Percentiles rank a stretch among this genome's conserved stretches.
phyloP scores from a whole-genome alignment of 2,888 invertebrate genomes.

The Microchrysa polita region DNA sequence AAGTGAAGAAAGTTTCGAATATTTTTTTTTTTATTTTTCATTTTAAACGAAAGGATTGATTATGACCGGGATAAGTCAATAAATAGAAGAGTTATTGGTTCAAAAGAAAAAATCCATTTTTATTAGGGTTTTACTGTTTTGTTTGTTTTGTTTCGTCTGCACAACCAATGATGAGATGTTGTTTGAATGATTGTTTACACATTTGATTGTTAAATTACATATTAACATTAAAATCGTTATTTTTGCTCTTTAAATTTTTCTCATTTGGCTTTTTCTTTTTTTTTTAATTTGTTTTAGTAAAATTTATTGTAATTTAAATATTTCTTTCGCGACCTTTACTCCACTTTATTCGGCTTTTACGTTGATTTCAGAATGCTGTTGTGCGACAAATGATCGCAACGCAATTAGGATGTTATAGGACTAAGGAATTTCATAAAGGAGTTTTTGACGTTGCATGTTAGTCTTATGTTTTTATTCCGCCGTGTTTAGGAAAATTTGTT shows the following conservation, averaged over 20 bases:
- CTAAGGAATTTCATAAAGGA: too few relatives aligned
- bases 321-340: neutral
- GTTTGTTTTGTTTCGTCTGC: conserved; percentile 19
- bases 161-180: conserved; percentile 45
- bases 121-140: neutral
- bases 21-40: too few relatives aligned
- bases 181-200: conserved; percentile 54
- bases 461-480: too few relatives aligned
- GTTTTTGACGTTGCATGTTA: too few relatives aligned
- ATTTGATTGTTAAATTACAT: conserved; percentile 53
- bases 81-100: conserved; percentile 8
- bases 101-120: neutral
- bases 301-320: neutral
- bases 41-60: too few relatives aligned
- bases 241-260: neutral
- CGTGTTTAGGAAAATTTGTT: too few relatives aligned
- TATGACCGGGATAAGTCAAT: neutral
- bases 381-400: too few relatives aligned
- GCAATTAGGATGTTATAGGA: too few relatives aligned
- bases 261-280: neutral
- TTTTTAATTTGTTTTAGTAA: neutral
- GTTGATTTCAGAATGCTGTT: too few relatives aligned
- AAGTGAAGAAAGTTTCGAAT: too few relatives aligned
- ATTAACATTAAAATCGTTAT: neutral
- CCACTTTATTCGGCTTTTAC: conserved; percentile 6